A percentile compares a stretch with the other conserved stretches of the same genome.
These are phyloP conservation scores for Temnothorax curvispinosus DNA, from an alignment of 1,140 invertebrate genomes.

Conservation along the genomic window DNA sequence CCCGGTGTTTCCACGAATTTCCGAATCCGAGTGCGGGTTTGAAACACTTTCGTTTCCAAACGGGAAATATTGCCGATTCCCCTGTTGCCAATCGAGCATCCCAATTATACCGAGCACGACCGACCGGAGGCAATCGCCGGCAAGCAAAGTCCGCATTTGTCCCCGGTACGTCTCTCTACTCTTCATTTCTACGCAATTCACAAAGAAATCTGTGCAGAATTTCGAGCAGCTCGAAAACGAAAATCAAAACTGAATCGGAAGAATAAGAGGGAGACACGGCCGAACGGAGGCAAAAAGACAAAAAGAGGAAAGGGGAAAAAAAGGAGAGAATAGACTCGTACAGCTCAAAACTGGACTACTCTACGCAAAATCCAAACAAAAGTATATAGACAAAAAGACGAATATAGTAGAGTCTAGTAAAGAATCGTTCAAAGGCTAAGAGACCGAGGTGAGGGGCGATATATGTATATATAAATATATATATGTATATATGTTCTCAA, in stretches of 20 bases:
- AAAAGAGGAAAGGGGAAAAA: neutral
- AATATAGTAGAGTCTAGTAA: conserved; percentile 60
- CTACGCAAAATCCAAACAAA: conserved; percentile 60
- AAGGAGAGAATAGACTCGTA: conserved; percentile 50
- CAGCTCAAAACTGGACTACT: conserved; percentile 63
- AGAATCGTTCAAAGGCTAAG: conserved; percentile 49
- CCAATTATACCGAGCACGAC: conserved; percentile 39
- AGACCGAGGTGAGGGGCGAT: conserved; percentile 59
- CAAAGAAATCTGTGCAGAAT: conserved; percentile 63
- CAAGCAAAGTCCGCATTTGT: conserved; percentile 61
- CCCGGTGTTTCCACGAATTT: conserved; percentile 30
- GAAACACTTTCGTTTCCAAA: conserved; percentile 42
- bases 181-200: conserved; percentile 64
- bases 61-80: conserved; percentile 38
- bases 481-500: conserved; percentile 17
- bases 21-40: neutral
- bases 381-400: conserved; percentile 50
- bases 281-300: conserved; percentile 21
- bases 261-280: conserved; percentile 7
- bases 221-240: conserved; percentile 51
- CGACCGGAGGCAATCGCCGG: neutral
- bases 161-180: conserved; percentile 32
- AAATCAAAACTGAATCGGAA: conserved; percentile 43
- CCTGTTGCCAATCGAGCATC: conserved; percentile 42
- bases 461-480: conserved; percentile 37